A percentile compares a stretch with the other conserved stretches of the same genome.
These are phyloP conservation scores for Drosophila setifemur DNA, from an alignment of 1,140 invertebrate species.

Conservation along the genomic window DNA sequence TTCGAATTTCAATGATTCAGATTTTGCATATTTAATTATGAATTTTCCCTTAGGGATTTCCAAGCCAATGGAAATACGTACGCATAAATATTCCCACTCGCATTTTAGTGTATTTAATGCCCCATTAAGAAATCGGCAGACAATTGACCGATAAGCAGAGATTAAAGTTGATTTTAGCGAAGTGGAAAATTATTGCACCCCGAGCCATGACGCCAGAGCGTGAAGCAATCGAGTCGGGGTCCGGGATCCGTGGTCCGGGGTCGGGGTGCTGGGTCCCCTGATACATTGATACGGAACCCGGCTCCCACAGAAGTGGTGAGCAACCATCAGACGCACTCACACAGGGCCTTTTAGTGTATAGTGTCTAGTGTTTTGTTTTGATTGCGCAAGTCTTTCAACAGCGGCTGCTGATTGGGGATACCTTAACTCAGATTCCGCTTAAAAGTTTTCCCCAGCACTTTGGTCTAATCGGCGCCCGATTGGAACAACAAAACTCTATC, in stretches of 20 bases:
- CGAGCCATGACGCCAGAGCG: slow-evolving; percentile 26
- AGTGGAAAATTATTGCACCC: slow-evolving; percentile 32
- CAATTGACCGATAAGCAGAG: slow-evolving; percentile 39
- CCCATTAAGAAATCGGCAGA: slow-evolving; percentile 32
- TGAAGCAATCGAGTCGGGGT: slow-evolving; percentile 19
- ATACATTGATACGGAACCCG: background rate
- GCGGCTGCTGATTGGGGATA: slow-evolving; percentile 9
- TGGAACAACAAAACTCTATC: slow-evolving; percentile 24
- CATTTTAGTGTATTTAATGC: background rate
- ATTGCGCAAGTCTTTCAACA: slow-evolving; percentile 28
- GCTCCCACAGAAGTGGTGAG: too few relatives aligned
- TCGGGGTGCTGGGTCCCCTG: slow-evolving; percentile 7
- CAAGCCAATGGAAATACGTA: background rate
- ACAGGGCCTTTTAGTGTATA: slow-evolving; percentile 5
- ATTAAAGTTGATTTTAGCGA: slow-evolving; percentile 9
- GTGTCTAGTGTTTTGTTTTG: slow-evolving; percentile 34
- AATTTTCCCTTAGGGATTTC: too few relatives aligned
- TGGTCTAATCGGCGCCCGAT: slow-evolving; percentile 55
- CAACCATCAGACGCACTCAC: background rate
- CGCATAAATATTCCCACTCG: background rate
- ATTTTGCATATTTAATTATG: too few relatives aligned
- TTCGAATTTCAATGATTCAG: too few relatives aligned
- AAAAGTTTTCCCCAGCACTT: slow-evolving; percentile 48
- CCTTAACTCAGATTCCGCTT: slow-evolving; percentile 9
- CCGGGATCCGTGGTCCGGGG: too few relatives aligned